These are phyloP conservation scores for Lycaena phlaeas DNA, from an alignment of 2,888 invertebrate genomes.

Conservation along the genomic window DNA sequence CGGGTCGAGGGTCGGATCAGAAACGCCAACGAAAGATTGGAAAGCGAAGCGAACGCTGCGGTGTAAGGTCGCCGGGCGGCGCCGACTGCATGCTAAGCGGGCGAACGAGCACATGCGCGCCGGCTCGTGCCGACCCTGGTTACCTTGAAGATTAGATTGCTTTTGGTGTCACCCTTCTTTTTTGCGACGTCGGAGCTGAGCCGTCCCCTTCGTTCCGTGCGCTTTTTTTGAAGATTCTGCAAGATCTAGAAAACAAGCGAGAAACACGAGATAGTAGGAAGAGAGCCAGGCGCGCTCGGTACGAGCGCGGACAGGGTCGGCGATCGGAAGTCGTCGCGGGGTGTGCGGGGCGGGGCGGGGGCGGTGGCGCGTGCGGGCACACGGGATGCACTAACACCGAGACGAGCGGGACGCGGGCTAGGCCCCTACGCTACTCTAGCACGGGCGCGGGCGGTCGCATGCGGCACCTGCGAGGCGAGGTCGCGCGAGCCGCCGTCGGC, in stretches of 20 bases:
- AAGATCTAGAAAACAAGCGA: slow-evolving; percentile 97
- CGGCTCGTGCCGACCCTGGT: slow-evolving; percentile 78
- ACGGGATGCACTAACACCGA: slow-evolving; percentile 59
- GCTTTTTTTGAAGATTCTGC: slow-evolving; percentile 99
- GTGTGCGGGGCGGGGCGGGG: slow-evolving; percentile 34
- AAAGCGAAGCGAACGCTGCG: slow-evolving; percentile 68
- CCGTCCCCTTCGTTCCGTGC: slow-evolving; percentile 97
- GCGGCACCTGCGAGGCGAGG: slow-evolving; percentile 64
- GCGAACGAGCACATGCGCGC: slow-evolving; percentile 73
- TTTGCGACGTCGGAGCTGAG: slow-evolving; percentile 93
- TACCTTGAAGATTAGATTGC: slow-evolving; percentile 99
- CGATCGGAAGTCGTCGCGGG: slow-evolving; percentile 43
- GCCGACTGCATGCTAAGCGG: slow-evolving; percentile 69
- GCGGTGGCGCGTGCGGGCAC: slow-evolving; percentile 35
- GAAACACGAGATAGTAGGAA: slow-evolving; percentile 89
- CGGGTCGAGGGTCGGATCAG: slow-evolving; percentile 48
- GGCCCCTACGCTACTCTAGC: slow-evolving; percentile 59
- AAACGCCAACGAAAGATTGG: slow-evolving; percentile 57
- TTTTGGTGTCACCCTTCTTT: slow-evolving; percentile 96
- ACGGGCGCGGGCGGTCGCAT: slow-evolving; percentile 43
- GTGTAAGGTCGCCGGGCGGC: slow-evolving; percentile 63
- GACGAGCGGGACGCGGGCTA: no score
- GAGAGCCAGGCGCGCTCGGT: slow-evolving; percentile 69
- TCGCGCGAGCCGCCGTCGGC: slow-evolving; percentile 59
- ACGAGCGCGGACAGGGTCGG: slow-evolving; percentile 45